Base-by-base conservation (phyloP, 2,888 invertebrate genomes). In the Lycia hirtaria region DNA sequence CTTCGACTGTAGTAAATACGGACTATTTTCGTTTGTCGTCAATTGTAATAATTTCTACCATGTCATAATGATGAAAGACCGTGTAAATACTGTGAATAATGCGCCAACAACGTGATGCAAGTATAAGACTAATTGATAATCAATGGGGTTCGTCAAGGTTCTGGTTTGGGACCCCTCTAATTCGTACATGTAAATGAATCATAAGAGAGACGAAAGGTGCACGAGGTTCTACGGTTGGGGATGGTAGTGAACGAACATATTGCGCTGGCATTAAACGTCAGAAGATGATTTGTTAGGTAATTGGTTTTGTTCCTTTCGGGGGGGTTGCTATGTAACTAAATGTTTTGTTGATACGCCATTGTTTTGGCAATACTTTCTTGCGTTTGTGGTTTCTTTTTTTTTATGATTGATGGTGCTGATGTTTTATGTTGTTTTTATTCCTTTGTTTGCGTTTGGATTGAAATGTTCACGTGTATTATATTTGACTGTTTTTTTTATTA, bases 61-160 rank as follows among this genome's bases (percentile, higher is more conserved):
- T 80, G 72, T 83, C 83, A 81, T 81, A 58, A 74, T 76, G 80
- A 83, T 83, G 85, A 86, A 81, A 74, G 73, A 71, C 81, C 87
- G 83, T 88, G 82, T 92, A 91, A 92, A 90, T 82, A 89, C 82
- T 88, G 87, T 87, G 83, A 80, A 88, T 89, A 91, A 92, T 88
- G 81, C 78, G 79, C 73, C 80, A 80, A 85, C 85, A 86, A 77
- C 80, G 85, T 85, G 86, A 85, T 87, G 85, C 83, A 80, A 85
- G 85, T 80, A 87, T 83, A 88, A 85, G 84, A 88, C 87, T 89
- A 91, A 92, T 92, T 90, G 91, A 91, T 91, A 91, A 92, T 90
- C 91, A 88, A 87, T 90, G 88, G 88, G 77, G 78, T 64, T 69
- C 78, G 78, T 75, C 68, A 71, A 72, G 68, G 74, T 74, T 80